Conservation (phyloP, 2,113 vertebrate species). For the Myrmophylax atrothorax region DNA sequence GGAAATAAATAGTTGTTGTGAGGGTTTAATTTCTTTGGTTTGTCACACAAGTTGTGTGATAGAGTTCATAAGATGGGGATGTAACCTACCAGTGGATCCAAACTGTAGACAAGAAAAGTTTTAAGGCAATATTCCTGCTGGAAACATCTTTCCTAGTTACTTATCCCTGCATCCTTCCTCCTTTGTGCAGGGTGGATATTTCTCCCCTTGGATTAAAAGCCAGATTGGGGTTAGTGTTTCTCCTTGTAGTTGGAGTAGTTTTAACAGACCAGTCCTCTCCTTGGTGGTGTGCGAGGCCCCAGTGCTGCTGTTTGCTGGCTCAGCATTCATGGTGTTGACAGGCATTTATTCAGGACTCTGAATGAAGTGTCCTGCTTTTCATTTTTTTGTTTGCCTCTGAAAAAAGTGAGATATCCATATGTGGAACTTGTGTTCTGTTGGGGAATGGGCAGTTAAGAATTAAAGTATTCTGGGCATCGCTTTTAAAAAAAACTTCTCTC, state of each 20-base stretch:
- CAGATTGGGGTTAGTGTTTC: neutral
- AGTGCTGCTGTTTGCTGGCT: neutral
- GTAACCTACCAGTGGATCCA: neutral
- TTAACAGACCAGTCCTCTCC: neutral
- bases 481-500: neutral
- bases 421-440: neutral
- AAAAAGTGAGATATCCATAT: rapidly evolving
- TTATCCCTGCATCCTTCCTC: neutral
- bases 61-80: neutral
- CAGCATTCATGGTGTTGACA: neutral
- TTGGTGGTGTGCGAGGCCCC: neutral
- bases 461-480: neutral
- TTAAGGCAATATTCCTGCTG: neutral
- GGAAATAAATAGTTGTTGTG: neutral
- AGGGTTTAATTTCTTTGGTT: neutral
- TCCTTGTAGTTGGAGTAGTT: neutral
- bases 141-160: neutral
- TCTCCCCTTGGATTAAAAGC: neutral
- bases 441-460: neutral
- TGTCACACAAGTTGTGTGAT: rapidly evolving
- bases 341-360: neutral
- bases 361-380: neutral
- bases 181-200: neutral
- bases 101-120: neutral
- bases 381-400: neutral